Evolutionary conservation across 2,113 vertebrate species (phyloP), one percentile per base, ranked within the genome.

Genomic region (Spermophilus dauricus): DNA sequence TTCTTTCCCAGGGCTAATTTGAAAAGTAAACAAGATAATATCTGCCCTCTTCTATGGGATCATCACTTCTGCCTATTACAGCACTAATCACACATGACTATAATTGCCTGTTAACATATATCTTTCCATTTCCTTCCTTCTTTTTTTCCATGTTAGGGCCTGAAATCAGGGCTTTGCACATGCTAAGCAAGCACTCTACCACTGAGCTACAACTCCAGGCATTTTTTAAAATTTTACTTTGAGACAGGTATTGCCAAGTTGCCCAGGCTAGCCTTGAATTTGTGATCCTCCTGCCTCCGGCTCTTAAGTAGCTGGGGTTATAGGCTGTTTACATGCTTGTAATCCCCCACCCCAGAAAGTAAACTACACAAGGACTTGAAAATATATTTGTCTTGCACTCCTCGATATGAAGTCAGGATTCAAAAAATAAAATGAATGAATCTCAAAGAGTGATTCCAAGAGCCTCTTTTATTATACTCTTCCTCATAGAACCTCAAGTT

Each of bases 351-450:
- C 20, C 9, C 63, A 84, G 63, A 56, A 7, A 16, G 61, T 82
- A 82, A 93, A 17, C 37, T 89, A 58, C 26, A 39, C 63, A 95
- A 30, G 16, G 65, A 85, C 83, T 58, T 85, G 5, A 20, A 73
- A 67, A 56, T 70, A 89, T 82, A 89, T 82, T 76, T 81, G 34
- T 61, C 90, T 85, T 58, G 75, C 30, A 42, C 7, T 72, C 77
- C 56, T 84, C 32, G 84, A 56, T 77, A 85, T 53, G 53, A 61
- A 94, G 39, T 75, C 39, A 94, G 34, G 39, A 80, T n/a, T 96
- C 63, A 56, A 26, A 61, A 76, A 92, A 37, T 58, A 86, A 26
- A 32, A 58, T 76, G 45, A 76, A 56, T 24, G 65, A 63, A 48
- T 76, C 67, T 94, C 58, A 67, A 75, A 94, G 83, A 73, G 11